Conservation (phyloP, 1,140 invertebrate species). For the Leptopilina boulardi region DNA sequence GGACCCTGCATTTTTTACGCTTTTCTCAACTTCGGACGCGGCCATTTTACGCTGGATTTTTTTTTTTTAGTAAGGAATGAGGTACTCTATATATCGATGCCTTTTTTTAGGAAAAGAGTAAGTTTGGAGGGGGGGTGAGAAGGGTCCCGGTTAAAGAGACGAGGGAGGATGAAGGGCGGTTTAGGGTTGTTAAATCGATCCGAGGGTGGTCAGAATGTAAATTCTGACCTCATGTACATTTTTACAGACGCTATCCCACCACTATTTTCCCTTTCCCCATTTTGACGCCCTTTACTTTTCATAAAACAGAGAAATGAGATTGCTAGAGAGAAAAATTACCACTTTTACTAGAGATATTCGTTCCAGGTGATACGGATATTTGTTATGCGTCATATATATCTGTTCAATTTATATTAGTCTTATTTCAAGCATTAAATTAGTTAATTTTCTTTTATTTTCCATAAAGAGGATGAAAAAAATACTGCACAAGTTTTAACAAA, state of each 20-base stretch:
- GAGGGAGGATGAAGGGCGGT: conserved; percentile 37
- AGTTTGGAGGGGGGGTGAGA: conserved; percentile 6
- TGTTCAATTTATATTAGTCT: neutral
- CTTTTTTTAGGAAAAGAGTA: conserved; percentile 14
- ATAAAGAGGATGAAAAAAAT: too few relatives aligned
- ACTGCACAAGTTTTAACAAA: too few relatives aligned
- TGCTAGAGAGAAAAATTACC: neutral
- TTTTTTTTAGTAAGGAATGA: conserved; percentile 46
- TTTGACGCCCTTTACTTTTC: conserved; percentile 14
- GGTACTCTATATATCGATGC: conserved; percentile 52
- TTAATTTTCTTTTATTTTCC: too few relatives aligned
- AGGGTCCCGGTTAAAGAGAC: conserved; percentile 32
- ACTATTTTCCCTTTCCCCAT: neutral
- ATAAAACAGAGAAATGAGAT: conserved; percentile 4
- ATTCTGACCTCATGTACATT: conserved; percentile 43
- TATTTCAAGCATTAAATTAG: neutral
- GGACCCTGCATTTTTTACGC: conserved; percentile 68
- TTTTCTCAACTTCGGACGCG: conserved; percentile 61
- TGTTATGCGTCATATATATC: neutral
- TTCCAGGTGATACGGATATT: neutral
- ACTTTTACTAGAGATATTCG: neutral
- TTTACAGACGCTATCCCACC: conserved; percentile 40
- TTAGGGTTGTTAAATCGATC: conserved; percentile 59
- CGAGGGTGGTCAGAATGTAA: conserved; percentile 50
- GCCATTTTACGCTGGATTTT: conserved; percentile 70